A percentile compares a stretch with the other conserved stretches of the same genome.
phyloP scores from a whole-genome alignment of 92 coral and sea anemone genomes.

The Galaxea fascicularis region DNA sequence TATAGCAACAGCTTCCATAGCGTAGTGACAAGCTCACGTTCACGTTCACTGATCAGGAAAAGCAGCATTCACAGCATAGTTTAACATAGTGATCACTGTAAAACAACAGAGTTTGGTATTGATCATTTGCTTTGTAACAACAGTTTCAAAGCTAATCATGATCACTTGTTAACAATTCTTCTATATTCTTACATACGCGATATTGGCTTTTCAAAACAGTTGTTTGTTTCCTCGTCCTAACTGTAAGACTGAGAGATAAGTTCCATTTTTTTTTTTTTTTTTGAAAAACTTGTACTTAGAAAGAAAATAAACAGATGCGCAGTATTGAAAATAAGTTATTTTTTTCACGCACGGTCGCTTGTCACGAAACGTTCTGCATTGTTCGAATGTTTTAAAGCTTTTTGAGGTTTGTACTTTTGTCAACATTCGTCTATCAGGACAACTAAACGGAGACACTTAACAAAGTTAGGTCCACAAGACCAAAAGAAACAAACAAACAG shows the following conservation, averaged over 20 bases:
- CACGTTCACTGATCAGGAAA: background rate
- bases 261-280: background rate
- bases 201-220: background rate
- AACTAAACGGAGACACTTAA: conserved; percentile 14
- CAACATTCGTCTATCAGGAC: background rate
- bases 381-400: conserved; percentile 25
- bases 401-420: conserved; percentile 17
- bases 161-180: background rate
- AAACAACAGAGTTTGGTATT: background rate
- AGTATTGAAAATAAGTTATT: background rate
- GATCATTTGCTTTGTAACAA: background rate
- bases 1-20: background rate
- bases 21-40: background rate
- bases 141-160: background rate
- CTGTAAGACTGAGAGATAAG: background rate
- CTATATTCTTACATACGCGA: background rate
- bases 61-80: background rate
- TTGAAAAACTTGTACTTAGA: background rate
- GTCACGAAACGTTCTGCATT: conserved; percentile 34
- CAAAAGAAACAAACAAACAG: conserved; percentile 18
- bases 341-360: conserved; percentile 45
- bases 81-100: background rate
- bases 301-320: no score
- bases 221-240: background rate
- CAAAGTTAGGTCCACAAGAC: background rate